Percentiles rank a stretch among this genome's conserved stretches.
phyloP scores from a whole-genome alignment of 1,140 invertebrate genomes.

The Euura saliciscinereae region DNA sequence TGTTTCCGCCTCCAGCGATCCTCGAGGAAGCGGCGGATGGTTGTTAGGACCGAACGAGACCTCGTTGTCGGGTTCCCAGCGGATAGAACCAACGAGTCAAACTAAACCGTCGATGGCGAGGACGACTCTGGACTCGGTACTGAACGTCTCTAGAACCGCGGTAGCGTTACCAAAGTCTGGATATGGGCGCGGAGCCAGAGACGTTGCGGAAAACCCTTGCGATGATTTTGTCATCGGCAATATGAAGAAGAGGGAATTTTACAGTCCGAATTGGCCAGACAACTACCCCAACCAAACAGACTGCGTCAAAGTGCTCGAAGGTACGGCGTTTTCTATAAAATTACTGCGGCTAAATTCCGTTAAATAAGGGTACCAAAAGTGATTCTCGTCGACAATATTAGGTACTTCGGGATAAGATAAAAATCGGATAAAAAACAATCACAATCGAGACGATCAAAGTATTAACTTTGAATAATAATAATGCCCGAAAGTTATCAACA shows the following conservation, averaged over 20 bases:
- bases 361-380: too few relatives aligned
- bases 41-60: constrained; percentile 12
- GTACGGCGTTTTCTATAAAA: constrained; percentile 47
- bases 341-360: too few relatives aligned
- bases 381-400: too few relatives aligned
- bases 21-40: not conserved
- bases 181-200: constrained; percentile 39
- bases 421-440: too few relatives aligned
- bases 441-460: too few relatives aligned
- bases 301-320: constrained; percentile 72
- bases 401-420: too few relatives aligned
- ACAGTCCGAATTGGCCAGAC: constrained; percentile 75
- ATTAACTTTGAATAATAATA: too few relatives aligned
- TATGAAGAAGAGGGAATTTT: constrained; percentile 67
- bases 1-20: constrained; percentile 7
- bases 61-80: constrained; percentile 8
- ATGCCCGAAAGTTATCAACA: too few relatives aligned
- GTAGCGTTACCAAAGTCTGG: constrained; percentile 30
- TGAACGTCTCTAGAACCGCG: not conserved
- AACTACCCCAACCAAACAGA: constrained; percentile 75
- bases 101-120: constrained; percentile 5
- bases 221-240: constrained; percentile 66
- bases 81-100: too few relatives aligned
- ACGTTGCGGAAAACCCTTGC: constrained; percentile 48
- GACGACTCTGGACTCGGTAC: constrained; percentile 17